Base-by-base conservation (phyloP, 2,113 vertebrate genomes). In the Kobus ellipsiprymnus region DNA sequence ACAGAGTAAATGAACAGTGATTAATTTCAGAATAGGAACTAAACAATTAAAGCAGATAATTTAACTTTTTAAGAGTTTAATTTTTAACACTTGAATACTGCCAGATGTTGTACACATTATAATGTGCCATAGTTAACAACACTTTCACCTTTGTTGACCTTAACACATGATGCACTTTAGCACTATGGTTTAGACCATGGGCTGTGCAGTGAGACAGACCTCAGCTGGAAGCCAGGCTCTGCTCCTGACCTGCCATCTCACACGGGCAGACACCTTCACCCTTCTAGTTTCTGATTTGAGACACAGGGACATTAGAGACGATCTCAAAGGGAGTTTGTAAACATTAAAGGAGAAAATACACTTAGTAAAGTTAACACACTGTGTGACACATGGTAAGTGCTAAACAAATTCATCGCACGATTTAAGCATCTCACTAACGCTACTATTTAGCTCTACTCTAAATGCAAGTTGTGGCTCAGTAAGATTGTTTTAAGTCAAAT, bases 11-110 rank as follows among this genome's bases (percentile, higher is more conserved):
- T 54, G n/a, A 91, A 80, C 40, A 98, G 57, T 30, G 59, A 89
- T 90, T 84, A 59, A 96, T 95, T 94, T 95, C 54, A 95, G 40
- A 93, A 85, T 1, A 95, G 50, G 40, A 91, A 87, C n/a, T 60
- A 80, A 96, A 86, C 33, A 94, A 90, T 59, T 46, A 85, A 1
- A 48, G 46, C 52, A 96, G 52, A 85, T 52, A 62, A 46, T 55
- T 60, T 96, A 52, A 94, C 67, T 71, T 71, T 40, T 71, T 71
- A 40, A 71, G 62, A 95, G 59, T 17, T 82, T 81, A 40, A 52
- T 46, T 80, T 80, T 82, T 87, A 96, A 95, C 17, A 85, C 30
- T 27, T 82, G 13, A 93, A 77, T 67, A 90, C 46, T 87, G 15
- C 8, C 44, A 93, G 23, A 85, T 54, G 5, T 33, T 94, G 6